Evolutionary conservation across 2,888 invertebrate species (phyloP).

Genomic region (Lampropteryx suffumata): DNA sequence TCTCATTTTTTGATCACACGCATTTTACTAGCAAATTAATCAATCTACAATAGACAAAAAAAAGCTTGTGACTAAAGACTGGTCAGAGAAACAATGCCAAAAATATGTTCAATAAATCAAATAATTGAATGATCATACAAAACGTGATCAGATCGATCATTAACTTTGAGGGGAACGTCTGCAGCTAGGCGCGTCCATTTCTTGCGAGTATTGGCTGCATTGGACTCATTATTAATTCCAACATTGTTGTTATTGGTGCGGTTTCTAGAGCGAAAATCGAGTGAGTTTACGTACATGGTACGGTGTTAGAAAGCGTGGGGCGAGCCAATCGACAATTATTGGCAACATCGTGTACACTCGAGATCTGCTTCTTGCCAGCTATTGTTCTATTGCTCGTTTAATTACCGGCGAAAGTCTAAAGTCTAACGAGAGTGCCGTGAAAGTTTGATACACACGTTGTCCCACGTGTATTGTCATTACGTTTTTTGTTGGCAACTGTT

Average conservation of each 20-base stretch:
- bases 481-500: conserved; percentile 52
- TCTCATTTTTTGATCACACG: no score
- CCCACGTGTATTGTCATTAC: conserved; percentile 58
- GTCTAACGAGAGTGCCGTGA: conserved; percentile 75
- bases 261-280: conserved; percentile 51
- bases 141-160: not conserved
- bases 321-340: conserved; percentile 76
- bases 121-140: not conserved
- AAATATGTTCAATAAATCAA: no score
- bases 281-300: conserved; percentile 56
- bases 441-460: conserved; percentile 60
- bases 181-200: not conserved
- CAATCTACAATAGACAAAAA: no score
- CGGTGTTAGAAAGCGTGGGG: conserved; percentile 74
- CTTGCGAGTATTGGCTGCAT: conserved; percentile 32
- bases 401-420: conserved; percentile 81
- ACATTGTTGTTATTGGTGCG: conserved; percentile 36
- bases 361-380: conserved; percentile 68
- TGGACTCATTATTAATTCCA: conserved; percentile 27
- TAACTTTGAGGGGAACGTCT: not conserved
- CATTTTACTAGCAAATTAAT: no score
- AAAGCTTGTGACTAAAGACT: no score
- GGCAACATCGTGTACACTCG: conserved; percentile 65
- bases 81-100: no score
- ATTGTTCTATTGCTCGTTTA: conserved; percentile 77